Evolutionary conservation across 2,113 vertebrate genomes (phyloP).

Genomic region (Tenrec ecaudatus): DNA sequence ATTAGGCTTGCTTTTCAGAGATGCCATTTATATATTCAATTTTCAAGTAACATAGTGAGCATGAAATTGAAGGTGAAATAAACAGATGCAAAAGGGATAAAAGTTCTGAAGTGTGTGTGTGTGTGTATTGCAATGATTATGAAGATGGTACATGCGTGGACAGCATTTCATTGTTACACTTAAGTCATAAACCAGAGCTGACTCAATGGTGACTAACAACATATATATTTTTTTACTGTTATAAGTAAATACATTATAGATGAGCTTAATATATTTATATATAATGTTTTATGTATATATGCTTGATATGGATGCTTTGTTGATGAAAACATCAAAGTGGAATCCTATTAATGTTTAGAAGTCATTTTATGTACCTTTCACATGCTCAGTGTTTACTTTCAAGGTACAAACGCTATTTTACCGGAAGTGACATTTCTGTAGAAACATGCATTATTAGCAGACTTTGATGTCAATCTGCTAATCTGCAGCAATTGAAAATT

Average conservation of each 20-base stretch:
- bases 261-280: constrained; percentile 49
- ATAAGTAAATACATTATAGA: not conserved
- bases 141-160: not conserved
- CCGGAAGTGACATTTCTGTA: constrained; percentile 55
- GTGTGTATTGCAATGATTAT: too few species aligned
- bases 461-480: constrained; percentile 61
- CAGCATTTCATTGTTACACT: too few species aligned
- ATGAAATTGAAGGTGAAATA: constrained; percentile 2
- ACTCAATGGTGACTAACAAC: not conserved
- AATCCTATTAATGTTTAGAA: constrained; percentile 74
- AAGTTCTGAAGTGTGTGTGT: not conserved
- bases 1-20: constrained; percentile 53
- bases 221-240: not conserved
- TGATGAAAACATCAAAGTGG: constrained; percentile 77
- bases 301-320: constrained; percentile 61
- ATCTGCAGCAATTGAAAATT: constrained; percentile 73
- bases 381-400: constrained; percentile 74
- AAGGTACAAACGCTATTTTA: constrained; percentile 71
- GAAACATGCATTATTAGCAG: constrained; percentile 65
- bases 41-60: not conserved
- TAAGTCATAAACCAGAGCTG: not conserved
- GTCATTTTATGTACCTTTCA: not conserved
- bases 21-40: constrained; percentile 35
- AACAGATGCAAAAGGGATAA: not conserved
- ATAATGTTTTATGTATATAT: not conserved